Evolutionary conservation across 2,113 vertebrate genomes (phyloP), one percentile per base, ranked within the genome.

Genomic region (Zapornia atra): DNA sequence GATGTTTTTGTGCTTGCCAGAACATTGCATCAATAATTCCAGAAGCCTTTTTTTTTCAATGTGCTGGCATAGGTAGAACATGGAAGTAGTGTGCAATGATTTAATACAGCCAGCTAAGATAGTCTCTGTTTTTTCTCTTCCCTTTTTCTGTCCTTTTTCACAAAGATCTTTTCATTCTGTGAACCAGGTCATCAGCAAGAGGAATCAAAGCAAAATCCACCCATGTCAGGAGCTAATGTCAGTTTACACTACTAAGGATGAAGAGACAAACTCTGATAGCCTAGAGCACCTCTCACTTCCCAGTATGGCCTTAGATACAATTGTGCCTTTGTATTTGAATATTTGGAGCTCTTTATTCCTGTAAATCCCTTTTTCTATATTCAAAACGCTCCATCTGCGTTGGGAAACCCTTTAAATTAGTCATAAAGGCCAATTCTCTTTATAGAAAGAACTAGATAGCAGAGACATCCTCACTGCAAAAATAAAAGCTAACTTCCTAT

Each of bases 361-460:
- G 36, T 89, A 94, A 94, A 95, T 91, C 77, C 48, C 31, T 69
- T 94, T 92, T 93, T 82, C 65, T 90, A 21, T 95, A 61, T 92
- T 92, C 70, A 79, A 48, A 95, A 82, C 1, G 4, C 54, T 91
- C 92, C 88, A 91, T 93, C 94, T 94, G 92, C 77, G 92, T 94
- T 92, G 91, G 90, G 92, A 92, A 92, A 84, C 88, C 83, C 92
- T 94, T 91, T 94, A 84, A 91, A 91, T 96, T 87, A 90, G 83
- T 94, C 91, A 70, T 87, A 96, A 97, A 96, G 92, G 86, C 86
- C 94, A 96, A 91, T 28, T 76, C 83, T 92, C 95, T 94, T 89
- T 92, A 87, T 87, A 92, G 83, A 94, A 91, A 59, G 73, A 61
- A 65, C 83, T 91, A 50, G 77, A n/a, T 84, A 69, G 44, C 77